phyloP scores from a whole-genome alignment of 2,888 invertebrate species.

The Allolobophora icterica region DNA sequence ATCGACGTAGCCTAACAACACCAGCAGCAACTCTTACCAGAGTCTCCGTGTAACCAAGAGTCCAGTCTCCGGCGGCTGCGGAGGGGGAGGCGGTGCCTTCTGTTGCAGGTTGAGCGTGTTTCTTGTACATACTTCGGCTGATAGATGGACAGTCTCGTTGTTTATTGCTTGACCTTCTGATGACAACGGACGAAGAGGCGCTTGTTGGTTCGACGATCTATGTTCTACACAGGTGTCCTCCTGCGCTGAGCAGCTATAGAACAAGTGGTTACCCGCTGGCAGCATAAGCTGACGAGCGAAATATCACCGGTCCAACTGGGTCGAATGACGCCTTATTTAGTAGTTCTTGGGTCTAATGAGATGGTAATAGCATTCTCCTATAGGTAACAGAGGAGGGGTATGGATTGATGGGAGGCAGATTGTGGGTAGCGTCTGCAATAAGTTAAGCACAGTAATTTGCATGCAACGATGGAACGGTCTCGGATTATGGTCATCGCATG shows the following conservation, averaged over 20 bases:
- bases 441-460: neutral
- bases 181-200: neutral
- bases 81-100: neutral
- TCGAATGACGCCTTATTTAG: constrained; percentile 17
- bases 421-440: neutral
- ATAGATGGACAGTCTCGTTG: neutral
- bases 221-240: neutral
- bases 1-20: neutral
- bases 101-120: too few species aligned
- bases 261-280: neutral
- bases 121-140: too few species aligned
- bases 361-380: neutral
- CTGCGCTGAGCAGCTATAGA: neutral
- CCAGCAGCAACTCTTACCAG: constrained; percentile 30
- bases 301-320: neutral
- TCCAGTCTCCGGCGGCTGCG: neutral
- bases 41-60: constrained; percentile 43
- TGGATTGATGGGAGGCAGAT: neutral
- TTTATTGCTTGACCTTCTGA: neutral
- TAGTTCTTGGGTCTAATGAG: neutral
- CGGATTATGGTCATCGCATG: neutral
- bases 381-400: neutral
- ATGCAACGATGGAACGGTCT: neutral
- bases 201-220: neutral
- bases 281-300: neutral